Base-by-base conservation (phyloP, 2,113 vertebrate species). In the Epinephelus cyanopodus region DNA sequence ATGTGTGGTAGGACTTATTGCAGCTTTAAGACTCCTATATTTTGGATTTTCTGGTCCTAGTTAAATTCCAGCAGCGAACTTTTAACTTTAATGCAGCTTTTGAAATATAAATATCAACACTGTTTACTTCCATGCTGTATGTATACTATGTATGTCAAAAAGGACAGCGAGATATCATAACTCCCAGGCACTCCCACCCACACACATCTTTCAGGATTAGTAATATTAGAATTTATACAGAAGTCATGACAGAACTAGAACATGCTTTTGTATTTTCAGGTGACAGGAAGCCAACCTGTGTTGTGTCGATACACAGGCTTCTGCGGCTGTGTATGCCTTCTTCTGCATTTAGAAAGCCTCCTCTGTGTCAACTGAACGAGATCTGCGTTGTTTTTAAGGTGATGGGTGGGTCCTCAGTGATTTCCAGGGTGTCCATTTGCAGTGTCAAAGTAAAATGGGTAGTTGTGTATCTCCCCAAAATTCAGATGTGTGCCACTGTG, bases 181-280 rank as follows among this genome's bases (percentile, higher is more conserved):
- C 15, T 70, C 29, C 53, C 33, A 42, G 14, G 2, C 63, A 71
- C 50, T 6, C 25, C 1, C 25, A 13, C 37, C 19, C 42, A 18
- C 29, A 60, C n/a, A 74, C 1, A 74, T 85, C 79, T 86, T 83
- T 81, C 65, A 53, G 84, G 86, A 89, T 85, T 83, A 78, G 53
- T 85, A 89, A 87, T 91, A 92, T 80, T 79, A 63, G 70, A 80
- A 74, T 86, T 83, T 70, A 86, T 21, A 81, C 21, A 77, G 70
- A 83, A 91, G 86, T 72, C 29, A 58, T 85, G 94, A 92, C 91
- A 95, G 87, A 89, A 92, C 81, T 93, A 90, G 93, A 94, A 77
- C 54, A 73, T 79, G 29, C 66, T 78, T 84, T 77, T 70, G 52
- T 62, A 74, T 76, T 73, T 73, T 52, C 21, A 53, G 58, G 73